Evolutionary conservation across 2,797 vertebrate species (phyloP), one percentile per base, ranked within the genome.

Genomic region (Rhinoraja longicauda): DNA sequence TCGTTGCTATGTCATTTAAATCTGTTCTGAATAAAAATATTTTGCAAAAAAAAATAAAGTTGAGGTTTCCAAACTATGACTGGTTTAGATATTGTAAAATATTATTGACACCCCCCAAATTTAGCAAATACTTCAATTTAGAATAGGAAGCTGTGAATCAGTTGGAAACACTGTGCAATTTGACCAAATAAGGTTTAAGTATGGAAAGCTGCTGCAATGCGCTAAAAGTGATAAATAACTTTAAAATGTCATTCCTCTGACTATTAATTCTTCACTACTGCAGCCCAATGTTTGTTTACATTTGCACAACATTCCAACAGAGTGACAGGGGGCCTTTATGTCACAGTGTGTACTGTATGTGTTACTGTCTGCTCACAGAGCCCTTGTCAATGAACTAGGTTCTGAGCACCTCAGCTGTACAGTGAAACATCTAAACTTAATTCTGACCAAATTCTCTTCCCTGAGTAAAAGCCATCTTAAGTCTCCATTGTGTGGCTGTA

Each of bases 231-330:
- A 92, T 92, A 73, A 92, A 92, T 92, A 75, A 92, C 36, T 92
- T 92, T 24, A 5, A 73, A 75, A 45, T 75, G 21, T 67, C 59
- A 88, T 88, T 67, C 84, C 59, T 36, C 64, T 36, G n/a, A n/a
- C 59, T 36, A 62, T 88, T 88, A 88, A 88, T 88, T 36, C n/a
- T 88, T 88, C 84, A 36, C 62, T 88, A 62, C 84, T 88, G 84
- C 84, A 88, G 64, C 17, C 62, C 84, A 67, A 36, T 88, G 84
- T 88, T 67, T 88, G 59, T 88, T 88, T 88, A 88, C 84, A 64
- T 67, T 67, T 67, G 84, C 64, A 21, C 64, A 67, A 88, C 32
- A 88, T 88, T 88, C 59, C 62, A 64, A 64, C 29, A 88, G 84
- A n/a, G 36, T 67, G 84, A 88, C 84, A 88, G 59, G 84, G 17